Percentiles rank a stretch among this genome's conserved stretches.
These are phyloP conservation scores for Tychaedon coryphoeus DNA, from an alignment of 2,113 vertebrate genomes.

Conservation along the genomic window DNA sequence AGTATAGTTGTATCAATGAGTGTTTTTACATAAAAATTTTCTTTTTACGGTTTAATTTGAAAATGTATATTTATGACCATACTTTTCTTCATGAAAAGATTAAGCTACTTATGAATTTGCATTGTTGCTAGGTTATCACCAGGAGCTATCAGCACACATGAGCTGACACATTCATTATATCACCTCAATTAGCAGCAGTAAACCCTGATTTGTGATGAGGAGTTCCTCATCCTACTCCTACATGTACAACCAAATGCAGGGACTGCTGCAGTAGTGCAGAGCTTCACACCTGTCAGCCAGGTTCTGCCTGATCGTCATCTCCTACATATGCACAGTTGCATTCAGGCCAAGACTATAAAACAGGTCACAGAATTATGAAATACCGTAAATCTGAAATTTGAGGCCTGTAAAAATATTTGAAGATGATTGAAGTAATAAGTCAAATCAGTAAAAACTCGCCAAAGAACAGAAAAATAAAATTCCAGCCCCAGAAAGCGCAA, in stretches of 20 bases:
- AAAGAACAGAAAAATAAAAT: neutral
- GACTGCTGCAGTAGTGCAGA: neutral
- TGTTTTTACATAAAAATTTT: neutral
- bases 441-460: neutral
- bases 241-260: neutral
- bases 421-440: neutral
- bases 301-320: neutral
- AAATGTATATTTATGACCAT: neutral
- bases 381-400: neutral
- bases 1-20: neutral
- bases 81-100: neutral
- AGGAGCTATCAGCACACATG: neutral
- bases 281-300: neutral
- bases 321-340: fast-evolving
- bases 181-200: neutral
- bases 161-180: neutral
- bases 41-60: neutral
- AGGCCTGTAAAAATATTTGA: neutral
- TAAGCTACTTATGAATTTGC: neutral
- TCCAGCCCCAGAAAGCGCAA: neutral
- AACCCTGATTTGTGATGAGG: neutral
- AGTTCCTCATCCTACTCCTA: neutral
- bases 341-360: neutral
- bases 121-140: neutral
- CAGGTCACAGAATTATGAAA: neutral